Conservation (phyloP, 1,140 invertebrate species). For the Cotesia chilonis region DNA sequence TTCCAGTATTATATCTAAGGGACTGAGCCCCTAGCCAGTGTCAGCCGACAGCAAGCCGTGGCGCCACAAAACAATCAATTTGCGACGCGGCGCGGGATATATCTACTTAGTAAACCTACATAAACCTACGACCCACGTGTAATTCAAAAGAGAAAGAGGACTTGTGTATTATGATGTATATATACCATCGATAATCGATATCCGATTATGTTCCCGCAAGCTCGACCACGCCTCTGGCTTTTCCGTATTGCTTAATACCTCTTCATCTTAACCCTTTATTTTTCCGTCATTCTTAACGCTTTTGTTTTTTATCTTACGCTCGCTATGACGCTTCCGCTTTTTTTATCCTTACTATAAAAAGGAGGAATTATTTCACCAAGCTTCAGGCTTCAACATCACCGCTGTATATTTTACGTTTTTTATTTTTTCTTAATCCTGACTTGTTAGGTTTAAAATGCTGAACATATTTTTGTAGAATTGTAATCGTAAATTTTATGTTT, state of each 20-base stretch:
- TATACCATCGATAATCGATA: conserved; percentile 38
- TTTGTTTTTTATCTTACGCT: not conserved
- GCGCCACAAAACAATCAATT: conserved; percentile 41
- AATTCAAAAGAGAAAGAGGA: conserved; percentile 37
- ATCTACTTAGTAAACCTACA: conserved; percentile 38
- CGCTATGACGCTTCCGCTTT: not conserved
- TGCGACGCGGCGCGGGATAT: conserved; percentile 32
- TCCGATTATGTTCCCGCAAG: conserved; percentile 35
- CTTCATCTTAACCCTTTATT: not conserved
- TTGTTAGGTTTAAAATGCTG: too few species aligned
- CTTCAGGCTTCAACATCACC: not conserved
- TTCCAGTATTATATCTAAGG: not conserved
- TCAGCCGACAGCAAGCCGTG: conserved; percentile 23
- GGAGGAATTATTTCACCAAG: not conserved
- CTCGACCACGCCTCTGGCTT: conserved; percentile 35
- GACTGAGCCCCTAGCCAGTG: not conserved
- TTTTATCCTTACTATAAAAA: not conserved
- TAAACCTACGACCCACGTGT: conserved; percentile 17
- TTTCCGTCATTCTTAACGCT: too few species aligned
- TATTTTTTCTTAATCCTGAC: too few species aligned
- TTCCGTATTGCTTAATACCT: conserved; percentile 21
- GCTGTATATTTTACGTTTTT: not conserved
- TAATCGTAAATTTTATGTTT: too few species aligned
- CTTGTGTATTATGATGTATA: not conserved
- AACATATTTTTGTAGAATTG: too few species aligned